phyloP scores from a whole-genome alignment of 2,888 invertebrate genomes.

The Macropis europaea region DNA sequence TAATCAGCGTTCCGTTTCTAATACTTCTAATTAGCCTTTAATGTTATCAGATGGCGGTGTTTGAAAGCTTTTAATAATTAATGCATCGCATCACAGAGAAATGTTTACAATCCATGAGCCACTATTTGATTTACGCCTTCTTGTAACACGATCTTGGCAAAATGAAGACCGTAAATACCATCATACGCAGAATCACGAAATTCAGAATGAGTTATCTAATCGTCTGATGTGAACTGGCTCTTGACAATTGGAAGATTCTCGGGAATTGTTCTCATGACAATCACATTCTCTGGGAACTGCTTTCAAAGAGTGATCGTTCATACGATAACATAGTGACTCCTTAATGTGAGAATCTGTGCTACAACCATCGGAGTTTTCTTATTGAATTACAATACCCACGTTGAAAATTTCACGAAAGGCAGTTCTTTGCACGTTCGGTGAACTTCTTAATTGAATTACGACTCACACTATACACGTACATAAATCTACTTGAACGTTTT shows the following conservation, averaged over 20 bases:
- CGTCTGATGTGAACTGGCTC: slow-evolving; percentile 44
- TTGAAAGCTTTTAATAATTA: neutral
- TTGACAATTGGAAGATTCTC: slow-evolving; percentile 49
- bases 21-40: no score
- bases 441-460: slow-evolving; percentile 3
- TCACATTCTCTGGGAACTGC: slow-evolving; percentile 36
- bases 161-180: slow-evolving; percentile 4
- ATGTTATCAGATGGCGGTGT: no score
- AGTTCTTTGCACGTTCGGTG: neutral
- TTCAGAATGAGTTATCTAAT: slow-evolving; percentile 41
- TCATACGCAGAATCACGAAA: neutral
- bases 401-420: neutral
- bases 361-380: neutral
- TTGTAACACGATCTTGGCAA: neutral
- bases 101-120: neutral
- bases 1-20: no score
- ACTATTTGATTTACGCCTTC: neutral
- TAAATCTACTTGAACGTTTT: neutral
- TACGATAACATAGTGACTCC: slow-evolving; percentile 25
- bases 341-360: slow-evolving; percentile 42
- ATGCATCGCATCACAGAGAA: neutral
- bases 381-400: neutral
- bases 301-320: slow-evolving; percentile 37
- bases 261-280: slow-evolving; percentile 34
- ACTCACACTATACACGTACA: neutral